Evolutionary conservation across 2,888 invertebrate genomes (phyloP).

Genomic region (Rhodophaea formosa): DNA sequence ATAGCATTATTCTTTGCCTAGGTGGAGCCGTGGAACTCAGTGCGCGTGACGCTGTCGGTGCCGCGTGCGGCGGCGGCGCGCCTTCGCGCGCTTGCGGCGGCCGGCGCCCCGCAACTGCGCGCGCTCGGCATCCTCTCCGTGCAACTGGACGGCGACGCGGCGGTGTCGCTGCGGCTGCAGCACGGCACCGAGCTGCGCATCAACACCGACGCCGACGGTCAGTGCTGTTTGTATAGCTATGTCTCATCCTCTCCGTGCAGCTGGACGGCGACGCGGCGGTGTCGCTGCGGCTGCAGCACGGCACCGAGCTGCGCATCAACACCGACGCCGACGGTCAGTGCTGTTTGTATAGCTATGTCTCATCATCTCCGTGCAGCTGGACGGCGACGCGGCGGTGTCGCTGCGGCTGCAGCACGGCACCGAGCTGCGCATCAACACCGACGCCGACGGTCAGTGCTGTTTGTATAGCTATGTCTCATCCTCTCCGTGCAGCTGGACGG

Average conservation of each 20-base stretch:
- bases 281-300: constrained; percentile 83
- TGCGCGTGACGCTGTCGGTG: constrained; percentile 98
- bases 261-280: constrained; percentile 93
- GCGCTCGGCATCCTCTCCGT: constrained; percentile 97
- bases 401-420: constrained; percentile 82
- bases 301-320: constrained; percentile 67
- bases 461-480: constrained; percentile 69
- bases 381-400: constrained; percentile 91
- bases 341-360: background rate
- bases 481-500: constrained; percentile 97
- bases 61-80: constrained; percentile 97
- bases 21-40: constrained; percentile 99
- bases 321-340: constrained; percentile 58
- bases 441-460: constrained; percentile 22
- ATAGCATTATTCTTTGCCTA: constrained; percentile 36
- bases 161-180: constrained; percentile 85
- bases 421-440: constrained; percentile 67
- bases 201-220: constrained; percentile 62
- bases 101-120: constrained; percentile 92
- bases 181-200: constrained; percentile 71
- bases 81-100: constrained; percentile 94
- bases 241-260: constrained; percentile 95
- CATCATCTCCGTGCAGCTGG: constrained; percentile 96
- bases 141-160: constrained; percentile 94
- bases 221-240: constrained; percentile 17